Evolutionary conservation across 2,113 vertebrate species (phyloP).

Genomic region (Aythya baeri): DNA sequence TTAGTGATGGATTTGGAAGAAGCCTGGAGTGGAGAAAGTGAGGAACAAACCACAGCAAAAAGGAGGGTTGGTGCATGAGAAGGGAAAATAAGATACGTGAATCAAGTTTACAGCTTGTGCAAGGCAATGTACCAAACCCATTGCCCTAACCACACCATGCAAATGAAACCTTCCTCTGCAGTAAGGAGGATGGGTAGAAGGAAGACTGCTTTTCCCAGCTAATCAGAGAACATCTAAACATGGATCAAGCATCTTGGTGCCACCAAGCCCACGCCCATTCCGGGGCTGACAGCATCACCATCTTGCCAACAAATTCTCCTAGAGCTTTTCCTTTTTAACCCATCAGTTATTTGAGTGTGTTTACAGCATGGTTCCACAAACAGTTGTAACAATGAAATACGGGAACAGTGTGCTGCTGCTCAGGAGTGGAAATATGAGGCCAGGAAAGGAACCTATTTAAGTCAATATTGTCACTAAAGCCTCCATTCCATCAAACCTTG

Average conservation of each 20-base stretch:
- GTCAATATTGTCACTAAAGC: background rate
- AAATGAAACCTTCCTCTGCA: accelerated
- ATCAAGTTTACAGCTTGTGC: background rate
- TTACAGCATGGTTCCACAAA: background rate
- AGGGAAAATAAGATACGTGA: background rate
- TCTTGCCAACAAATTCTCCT: background rate
- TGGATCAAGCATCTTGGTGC: background rate
- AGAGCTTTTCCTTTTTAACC: background rate
- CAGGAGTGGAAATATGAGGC: background rate
- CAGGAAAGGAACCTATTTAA: constrained; percentile 5
- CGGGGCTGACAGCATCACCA: background rate
- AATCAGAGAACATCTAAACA: background rate
- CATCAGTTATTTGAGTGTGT: background rate
- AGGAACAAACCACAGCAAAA: background rate
- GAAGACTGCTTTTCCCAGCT: background rate
- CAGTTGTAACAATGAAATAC: background rate
- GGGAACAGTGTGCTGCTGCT: background rate
- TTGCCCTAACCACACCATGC: background rate
- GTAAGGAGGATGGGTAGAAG: background rate
- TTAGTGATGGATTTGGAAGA: background rate
- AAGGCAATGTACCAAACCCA: background rate
- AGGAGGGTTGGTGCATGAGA: background rate
- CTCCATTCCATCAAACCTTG: background rate
- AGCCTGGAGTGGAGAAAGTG: background rate
- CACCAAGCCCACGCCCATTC: accelerated